Conservation (phyloP, 2,888 invertebrate genomes). For the Drosophila macrospina region DNA sequence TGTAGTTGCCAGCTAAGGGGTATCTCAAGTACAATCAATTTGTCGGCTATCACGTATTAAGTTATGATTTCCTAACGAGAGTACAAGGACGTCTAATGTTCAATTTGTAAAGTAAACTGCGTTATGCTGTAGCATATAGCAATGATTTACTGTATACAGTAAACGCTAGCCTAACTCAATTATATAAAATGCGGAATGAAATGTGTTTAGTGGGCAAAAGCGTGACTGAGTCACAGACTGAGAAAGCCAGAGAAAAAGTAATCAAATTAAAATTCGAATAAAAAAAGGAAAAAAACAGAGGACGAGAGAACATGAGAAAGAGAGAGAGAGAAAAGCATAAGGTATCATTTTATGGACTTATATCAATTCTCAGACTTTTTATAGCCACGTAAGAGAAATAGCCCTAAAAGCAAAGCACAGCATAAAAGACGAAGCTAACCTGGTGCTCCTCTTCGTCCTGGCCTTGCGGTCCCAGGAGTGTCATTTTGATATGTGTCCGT, state of each 20-base stretch:
- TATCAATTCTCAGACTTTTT: constrained; percentile 78
- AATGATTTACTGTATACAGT: constrained; percentile 32
- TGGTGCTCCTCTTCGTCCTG: constrained; percentile 45
- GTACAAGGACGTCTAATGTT: not conserved
- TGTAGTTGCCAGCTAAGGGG: constrained; percentile 4
- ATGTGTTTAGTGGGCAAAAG: constrained; percentile 21
- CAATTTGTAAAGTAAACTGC: constrained; percentile 34
- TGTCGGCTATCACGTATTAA: constrained; percentile 9
- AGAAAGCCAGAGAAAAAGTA: constrained; percentile 56
- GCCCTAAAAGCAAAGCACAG: constrained; percentile 57
- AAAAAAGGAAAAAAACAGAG: constrained; percentile 43
- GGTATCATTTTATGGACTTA: constrained; percentile 71
- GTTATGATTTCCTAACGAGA: constrained; percentile 14
- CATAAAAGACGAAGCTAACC: constrained; percentile 64
- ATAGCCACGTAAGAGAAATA: constrained; percentile 55
- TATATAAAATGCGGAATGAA: constrained; percentile 34
- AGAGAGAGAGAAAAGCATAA: constrained; percentile 30
- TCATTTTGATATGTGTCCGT: constrained; percentile 77
- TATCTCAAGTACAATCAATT: constrained; percentile 12
- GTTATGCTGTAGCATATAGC: constrained; percentile 26
- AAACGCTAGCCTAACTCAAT: constrained; percentile 19
- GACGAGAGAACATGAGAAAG: constrained; percentile 7
- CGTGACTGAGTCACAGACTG: constrained; percentile 27
- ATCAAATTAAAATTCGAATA: constrained; percentile 80
- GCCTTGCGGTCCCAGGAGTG: constrained; percentile 76